Evolutionary conservation across 2,113 vertebrate genomes (phyloP), one percentile per base, ranked within the genome.

Genomic region (Hippocampus comes): DNA sequence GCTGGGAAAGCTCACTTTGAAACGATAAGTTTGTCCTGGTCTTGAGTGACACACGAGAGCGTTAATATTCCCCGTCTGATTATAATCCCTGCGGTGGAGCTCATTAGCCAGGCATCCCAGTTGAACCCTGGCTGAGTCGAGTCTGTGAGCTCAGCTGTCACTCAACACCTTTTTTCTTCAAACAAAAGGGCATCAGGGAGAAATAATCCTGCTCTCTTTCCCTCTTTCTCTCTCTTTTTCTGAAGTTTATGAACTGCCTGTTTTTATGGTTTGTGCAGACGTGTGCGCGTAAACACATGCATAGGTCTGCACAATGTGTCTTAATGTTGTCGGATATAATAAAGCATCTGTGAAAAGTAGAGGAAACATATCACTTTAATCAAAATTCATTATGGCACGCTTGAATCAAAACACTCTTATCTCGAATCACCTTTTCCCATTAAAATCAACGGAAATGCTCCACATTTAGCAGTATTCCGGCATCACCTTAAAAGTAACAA

Each of bases 61-160:
- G 59, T 78, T 90, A 92, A 94, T 92, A 89, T 88, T 89, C 89
- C 86, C 87, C 75, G 77, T 80, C 89, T 86, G 88, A 93, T 91
- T 91, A 86, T 91, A 90, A 93, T 91, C 90, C 88, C 87, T 82
- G 73, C 80, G 83, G 86, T 90, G 80, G 77, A 88, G 91, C 87
- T 92, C 90, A 92, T 94, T 93, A 91, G 89, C 88, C 87, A 92
- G 85, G 89, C 90, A 92, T 89, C 85, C 83, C 82, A 84, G 84
- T 56, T 93, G 92, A 93, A 92, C 91, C 86, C 87, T 91, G 78
- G 86, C 88, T 86, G 90, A 88, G 87, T 72, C 73, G 86, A 86
- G 86, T 88, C 83, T 75, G 53, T 79, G 83, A 88, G 78, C 89
- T 89, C 76, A 67, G 84, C 90, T 93, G 91, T 91, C 90, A 93